phyloP scores from a whole-genome alignment of 1,140 invertebrate genomes.

The Lepidotrigona ventralis region DNA sequence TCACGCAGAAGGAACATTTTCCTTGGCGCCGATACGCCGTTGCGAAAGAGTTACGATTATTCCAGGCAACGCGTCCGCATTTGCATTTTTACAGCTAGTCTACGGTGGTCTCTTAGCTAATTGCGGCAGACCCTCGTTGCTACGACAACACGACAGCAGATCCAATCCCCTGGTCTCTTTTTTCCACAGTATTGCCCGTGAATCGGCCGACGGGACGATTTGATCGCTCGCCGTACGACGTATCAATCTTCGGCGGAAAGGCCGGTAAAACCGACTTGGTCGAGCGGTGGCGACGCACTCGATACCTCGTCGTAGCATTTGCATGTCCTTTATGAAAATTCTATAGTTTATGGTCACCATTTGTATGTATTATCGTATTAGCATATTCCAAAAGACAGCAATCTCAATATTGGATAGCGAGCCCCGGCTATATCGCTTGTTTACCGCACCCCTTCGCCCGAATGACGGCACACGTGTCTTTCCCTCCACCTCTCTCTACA shows the following conservation, averaged over 20 bases:
- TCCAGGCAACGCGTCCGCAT: constrained; percentile 6
- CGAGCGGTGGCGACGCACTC: constrained; percentile 62
- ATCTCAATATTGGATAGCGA: constrained; percentile 80
- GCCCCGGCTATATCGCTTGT: constrained; percentile 75
- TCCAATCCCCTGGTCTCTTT: not conserved
- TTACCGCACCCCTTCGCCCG: constrained; percentile 72
- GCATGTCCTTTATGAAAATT: constrained; percentile 81
- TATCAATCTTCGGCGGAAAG: constrained; percentile 63
- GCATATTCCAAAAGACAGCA: constrained; percentile 80
- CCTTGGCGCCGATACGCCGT: not conserved
- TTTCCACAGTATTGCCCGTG: constrained; percentile 22
- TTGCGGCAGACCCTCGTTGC: not conserved
- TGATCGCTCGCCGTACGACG: constrained; percentile 35
- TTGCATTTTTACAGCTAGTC: constrained; percentile 7
- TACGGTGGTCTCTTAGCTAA: constrained; percentile 15
- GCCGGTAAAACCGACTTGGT: constrained; percentile 28
- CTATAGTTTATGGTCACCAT: constrained; percentile 80
- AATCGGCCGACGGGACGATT: constrained; percentile 45
- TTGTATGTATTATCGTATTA: constrained; percentile 81
- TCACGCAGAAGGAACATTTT: not conserved
- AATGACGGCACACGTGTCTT: constrained; percentile 68
- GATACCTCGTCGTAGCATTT: constrained; percentile 77
- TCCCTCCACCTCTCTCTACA: constrained; percentile 54
- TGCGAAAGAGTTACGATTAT: constrained; percentile 16
- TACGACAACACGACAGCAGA: not conserved